Base-by-base conservation (phyloP, 2,797 vertebrate genomes). In the Apogon talboti region DNA sequence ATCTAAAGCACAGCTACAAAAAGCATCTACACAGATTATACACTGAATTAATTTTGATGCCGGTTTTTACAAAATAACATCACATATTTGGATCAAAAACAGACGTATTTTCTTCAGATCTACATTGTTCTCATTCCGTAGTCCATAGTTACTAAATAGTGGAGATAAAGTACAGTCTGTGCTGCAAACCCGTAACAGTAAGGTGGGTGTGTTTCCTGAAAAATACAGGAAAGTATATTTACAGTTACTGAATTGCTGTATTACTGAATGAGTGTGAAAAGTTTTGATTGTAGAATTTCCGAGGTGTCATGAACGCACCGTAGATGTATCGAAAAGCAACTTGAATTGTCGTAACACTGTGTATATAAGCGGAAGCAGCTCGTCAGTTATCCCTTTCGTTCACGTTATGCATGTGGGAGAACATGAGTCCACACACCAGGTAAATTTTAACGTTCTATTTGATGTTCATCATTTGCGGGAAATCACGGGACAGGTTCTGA, bases 271-370 rank as follows among this genome's bases (percentile, higher is more conserved):
- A 15, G 11, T 12, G 30, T 35, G 7, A 6, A 43, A 12, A 7
- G n/a, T 0, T 2, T 24, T 6, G 12, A 0, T 24, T 0, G 7
- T 30, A 9, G 2, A 10, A 18, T 52, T 62, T 70, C 54, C 38
- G 57, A 72, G 50, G n/a, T 15, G 0, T 40, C 6, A 0, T 13
- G 5, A 68, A 76, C 10, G 38, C 47, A 13, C 30, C 15, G 11
- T 58, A 0, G n/a, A 7, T 2, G 15, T 76, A 55, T 7, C 83
- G 71, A 2, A 87, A 87, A 82, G 19, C 4, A 6, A 0, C 6
- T 49, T 46, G 1, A 61, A 69, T 9, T 86, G 83, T 62, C 82
- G 86, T 84, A 81, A 74, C 5, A 6, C 16, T 0, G 0, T 2
- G 0, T 84, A 86, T 90, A 88, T 83, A 87, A 2, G 0, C 0